These are phyloP conservation scores for Styela clava DNA, from an alignment of 23 tunicate genomes.

Conservation along the genomic window DNA sequence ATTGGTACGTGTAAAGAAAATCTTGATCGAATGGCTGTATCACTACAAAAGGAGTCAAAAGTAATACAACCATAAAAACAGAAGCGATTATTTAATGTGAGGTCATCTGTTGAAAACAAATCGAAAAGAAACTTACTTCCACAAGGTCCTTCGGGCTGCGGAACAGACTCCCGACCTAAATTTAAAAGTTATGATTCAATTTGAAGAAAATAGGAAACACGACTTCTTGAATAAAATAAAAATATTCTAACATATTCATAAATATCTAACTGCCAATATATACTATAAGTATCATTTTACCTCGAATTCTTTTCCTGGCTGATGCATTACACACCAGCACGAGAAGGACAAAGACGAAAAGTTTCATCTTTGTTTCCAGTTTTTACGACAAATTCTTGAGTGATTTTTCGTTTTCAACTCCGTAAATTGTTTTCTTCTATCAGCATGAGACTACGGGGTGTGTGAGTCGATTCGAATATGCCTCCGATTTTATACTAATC, in stretches of 20 bases:
- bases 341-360: conserved; percentile 15
- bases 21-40: conserved; percentile 22
- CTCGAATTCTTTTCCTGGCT: background rate
- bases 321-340: conserved; percentile 3
- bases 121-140: background rate
- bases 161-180: background rate
- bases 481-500: background rate
- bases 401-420: background rate
- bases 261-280: too few species aligned
- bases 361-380: conserved; percentile 1
- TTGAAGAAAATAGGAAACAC: background rate
- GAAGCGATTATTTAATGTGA: too few species aligned
- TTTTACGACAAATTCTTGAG: background rate
- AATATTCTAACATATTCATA: too few species aligned
- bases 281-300: too few species aligned
- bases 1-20: conserved; percentile 4
- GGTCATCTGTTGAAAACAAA: too few species aligned
- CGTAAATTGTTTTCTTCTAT: background rate
- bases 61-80: background rate
- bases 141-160: conserved; percentile 9
- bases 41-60: background rate
- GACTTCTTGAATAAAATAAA: too few species aligned
- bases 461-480: background rate
- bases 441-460: background rate
- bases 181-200: background rate